Base-by-base conservation (phyloP, 2,888 invertebrate species). In the Hirtodrosophila confusa region DNA sequence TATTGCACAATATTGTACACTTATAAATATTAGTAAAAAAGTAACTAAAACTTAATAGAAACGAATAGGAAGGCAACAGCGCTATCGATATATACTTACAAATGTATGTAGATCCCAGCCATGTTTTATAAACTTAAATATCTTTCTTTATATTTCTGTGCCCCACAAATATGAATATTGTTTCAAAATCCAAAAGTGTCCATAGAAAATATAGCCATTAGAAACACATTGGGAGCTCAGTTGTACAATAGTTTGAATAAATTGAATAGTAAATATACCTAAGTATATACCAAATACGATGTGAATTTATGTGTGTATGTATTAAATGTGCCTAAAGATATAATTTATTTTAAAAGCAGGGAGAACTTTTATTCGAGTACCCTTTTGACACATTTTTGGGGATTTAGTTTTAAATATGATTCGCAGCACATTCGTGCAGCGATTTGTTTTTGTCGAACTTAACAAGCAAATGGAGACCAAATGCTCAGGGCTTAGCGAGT, bases 241-340 rank as follows among this genome's bases (percentile, higher is more conserved):
- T 65, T 71, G 40, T 55, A 70, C 49, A 66, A 40, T 51, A 72
- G 67, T 57, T 67, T 61, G 40, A 31, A 57, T 67, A 55, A 67
- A 49, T 72, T 75, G 58, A 7, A 56, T 64, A 64, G 36, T 60
- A 27, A 68, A 54, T 62, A 41, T 47, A 50, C 43, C 36, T 49
- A 65, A 47, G 49, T 48, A 55, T 58, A 50, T 55, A 66, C 37
- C 37, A 40, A 70, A 49, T 44, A 57, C 60, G 69, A 58, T 67
- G 71, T 74, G 68, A 68, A 61, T 64, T 70, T 68, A 77, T 72
- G 71, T 88, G 68, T 55, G 77, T 88, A 61, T 86, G 83, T 88
- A 89, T 89, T 89, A 77, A 89, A 90, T 88, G 90, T 89, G 90
- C 89, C 89, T 90, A 87, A 77, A 64, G 65, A 73, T 77, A 72